A percentile compares a stretch with the other conserved stretches of the same genome.
phyloP scores from a whole-genome alignment of 2,888 invertebrate species.

The Pharmacophagus antenor region DNA sequence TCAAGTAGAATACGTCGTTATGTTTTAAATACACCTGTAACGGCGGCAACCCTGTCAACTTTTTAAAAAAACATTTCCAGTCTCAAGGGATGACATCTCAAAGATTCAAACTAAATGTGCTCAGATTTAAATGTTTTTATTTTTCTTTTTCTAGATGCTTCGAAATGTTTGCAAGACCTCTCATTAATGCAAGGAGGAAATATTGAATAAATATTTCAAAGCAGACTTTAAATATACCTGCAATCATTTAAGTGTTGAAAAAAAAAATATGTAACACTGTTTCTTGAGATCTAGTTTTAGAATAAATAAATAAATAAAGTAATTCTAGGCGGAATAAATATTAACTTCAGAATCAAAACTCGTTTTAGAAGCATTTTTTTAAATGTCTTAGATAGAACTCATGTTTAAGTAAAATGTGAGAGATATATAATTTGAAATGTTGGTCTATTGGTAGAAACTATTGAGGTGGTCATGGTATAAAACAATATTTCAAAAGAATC shows the following conservation, averaged over 20 bases:
- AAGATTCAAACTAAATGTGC: slow-evolving; percentile 1
- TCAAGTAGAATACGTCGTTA: background rate
- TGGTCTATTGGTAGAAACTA: too few species aligned
- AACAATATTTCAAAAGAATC: too few species aligned
- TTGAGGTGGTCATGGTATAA: too few species aligned
- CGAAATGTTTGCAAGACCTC: slow-evolving; percentile 2
- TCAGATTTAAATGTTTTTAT: background rate
- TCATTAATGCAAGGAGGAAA: slow-evolving; percentile 2
- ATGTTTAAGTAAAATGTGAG: too few species aligned
- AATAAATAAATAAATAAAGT: background rate
- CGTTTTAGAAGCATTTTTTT: too few species aligned
- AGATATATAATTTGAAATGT: too few species aligned
- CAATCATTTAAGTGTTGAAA: background rate
- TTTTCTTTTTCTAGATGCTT: background rate
- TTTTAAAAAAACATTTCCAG: background rate
- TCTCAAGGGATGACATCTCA: background rate
- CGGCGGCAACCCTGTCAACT: background rate
- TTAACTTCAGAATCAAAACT: too few species aligned
- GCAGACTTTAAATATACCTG: background rate
- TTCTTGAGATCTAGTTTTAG: background rate
- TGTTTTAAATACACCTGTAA: background rate
- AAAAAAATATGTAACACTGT: background rate
- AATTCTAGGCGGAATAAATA: too few species aligned
- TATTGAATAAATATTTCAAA: background rate
- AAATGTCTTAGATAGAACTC: too few species aligned